Evolutionary conservation across 2,797 vertebrate species (phyloP), one percentile per base, ranked within the genome.

Genomic region (Pangasius mekongensis): DNA sequence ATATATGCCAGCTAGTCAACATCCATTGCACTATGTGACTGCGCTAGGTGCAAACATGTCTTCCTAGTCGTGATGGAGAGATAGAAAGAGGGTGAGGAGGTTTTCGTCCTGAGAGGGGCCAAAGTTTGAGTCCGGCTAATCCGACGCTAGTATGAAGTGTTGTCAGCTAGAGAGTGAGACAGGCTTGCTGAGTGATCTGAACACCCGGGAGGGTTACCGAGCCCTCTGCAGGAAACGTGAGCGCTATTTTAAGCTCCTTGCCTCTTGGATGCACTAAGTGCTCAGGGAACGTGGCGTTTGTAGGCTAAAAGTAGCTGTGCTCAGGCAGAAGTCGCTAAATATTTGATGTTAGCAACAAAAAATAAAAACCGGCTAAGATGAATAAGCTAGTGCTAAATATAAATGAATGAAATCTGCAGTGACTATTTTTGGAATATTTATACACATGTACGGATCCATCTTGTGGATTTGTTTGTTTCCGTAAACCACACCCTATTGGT

Each of bases 161-260:
- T 86, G 24, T 87, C 66, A 64, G 47, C 2, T 36, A 20, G 58
- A 49, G 49, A 87, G 71, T n/a, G 85, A 90, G 86, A 69, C 62
- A 84, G 60, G 81, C 66, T 64, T 43, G n/a, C 85, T 82, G 76
- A 86, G 47, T 85, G 82, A 69, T 80, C 83, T 88, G 78, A 43
- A 89, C 83, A 71, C 73, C 85, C 78, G 77, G 52, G 73, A 86
- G 71, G 62, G 76, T 87, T 82, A 85, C 43, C 58, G 64, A 85
- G 33, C 52, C 22, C 83, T 76, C 64, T 73, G 71, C 90, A 84
- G 54, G 64, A 91, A 90, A 91, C 83, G 52, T 87, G 88, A 78
- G 82, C 14, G 80, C 91, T 90, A 89, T 91, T 88, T 91, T 87
- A 67, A 88, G 91, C 87, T 85, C n/a, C 85, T 64, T 16, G 66